Evolutionary conservation across 2,113 vertebrate genomes (phyloP).

Genomic region (Nasalis larvatus): DNA sequence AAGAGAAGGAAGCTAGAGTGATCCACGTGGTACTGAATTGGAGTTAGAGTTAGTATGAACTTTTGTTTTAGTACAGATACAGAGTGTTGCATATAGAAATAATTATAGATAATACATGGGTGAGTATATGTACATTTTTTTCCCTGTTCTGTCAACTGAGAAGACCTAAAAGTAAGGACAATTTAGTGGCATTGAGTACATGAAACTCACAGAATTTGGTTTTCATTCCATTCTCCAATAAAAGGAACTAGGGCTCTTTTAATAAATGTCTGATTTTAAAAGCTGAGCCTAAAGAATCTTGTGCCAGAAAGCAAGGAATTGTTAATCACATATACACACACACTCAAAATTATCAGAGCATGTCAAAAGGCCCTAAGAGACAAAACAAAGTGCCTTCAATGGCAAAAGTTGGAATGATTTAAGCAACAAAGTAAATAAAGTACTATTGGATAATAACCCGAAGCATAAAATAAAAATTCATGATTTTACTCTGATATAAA

Average conservation of each 20-base stretch:
- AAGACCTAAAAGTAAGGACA: not conserved
- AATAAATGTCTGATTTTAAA: not conserved
- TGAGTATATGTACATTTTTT: not conserved
- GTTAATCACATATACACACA: not conserved
- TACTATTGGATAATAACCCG: not conserved
- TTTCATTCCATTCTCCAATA: not conserved
- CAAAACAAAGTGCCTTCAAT: not conserved
- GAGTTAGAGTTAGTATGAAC: not conserved
- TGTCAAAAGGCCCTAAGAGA: not conserved
- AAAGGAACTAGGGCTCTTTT: not conserved
- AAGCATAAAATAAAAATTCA: not conserved
- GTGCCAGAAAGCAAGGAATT: not conserved
- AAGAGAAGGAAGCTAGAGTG: not conserved
- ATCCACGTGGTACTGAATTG: not conserved
- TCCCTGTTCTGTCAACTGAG: not conserved
- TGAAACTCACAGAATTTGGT: not conserved
- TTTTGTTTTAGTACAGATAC: not conserved
- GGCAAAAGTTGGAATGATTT: not conserved
- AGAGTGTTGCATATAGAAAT: not conserved
- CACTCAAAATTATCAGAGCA: not conserved
- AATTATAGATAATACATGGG: not conserved
- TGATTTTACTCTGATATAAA: not conserved
- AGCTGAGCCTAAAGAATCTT: not conserved
- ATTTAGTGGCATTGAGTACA: not conserved
- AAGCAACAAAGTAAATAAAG: not conserved